These are phyloP conservation scores for Heterotis niloticus DNA, from an alignment of 2,113 vertebrate genomes.

Conservation along the genomic window DNA sequence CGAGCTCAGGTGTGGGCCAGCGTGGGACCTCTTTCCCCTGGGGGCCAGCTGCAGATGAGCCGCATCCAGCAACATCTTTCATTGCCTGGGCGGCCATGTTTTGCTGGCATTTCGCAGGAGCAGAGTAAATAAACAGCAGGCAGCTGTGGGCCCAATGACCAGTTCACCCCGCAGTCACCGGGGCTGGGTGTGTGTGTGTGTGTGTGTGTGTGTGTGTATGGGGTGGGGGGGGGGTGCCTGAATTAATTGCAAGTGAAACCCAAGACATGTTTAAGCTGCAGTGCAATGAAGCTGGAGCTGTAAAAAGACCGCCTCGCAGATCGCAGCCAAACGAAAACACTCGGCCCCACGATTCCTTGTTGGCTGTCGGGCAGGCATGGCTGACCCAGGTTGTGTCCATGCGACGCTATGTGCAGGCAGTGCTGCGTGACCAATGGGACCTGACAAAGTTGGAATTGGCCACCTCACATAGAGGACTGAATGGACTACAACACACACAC, in stretches of 20 bases:
- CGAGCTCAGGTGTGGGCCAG: conserved; percentile 9
- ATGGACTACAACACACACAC: not conserved
- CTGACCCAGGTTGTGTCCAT: not conserved
- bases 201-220: too few species aligned
- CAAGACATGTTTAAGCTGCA: conserved; percentile 46
- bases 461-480: not conserved
- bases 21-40: not conserved
- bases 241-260: conserved; percentile 61
- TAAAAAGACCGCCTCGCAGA: conserved; percentile 30
- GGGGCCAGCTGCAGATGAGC: conserved; percentile 32
- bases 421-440: not conserved
- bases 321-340: conserved; percentile 44
- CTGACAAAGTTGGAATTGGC: not conserved
- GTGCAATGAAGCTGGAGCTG: conserved; percentile 49
- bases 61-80: conserved; percentile 45
- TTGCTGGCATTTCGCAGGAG: conserved; percentile 52
- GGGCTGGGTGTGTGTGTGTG: not conserved
- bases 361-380: conserved; percentile 4
- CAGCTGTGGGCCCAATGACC: conserved; percentile 45
- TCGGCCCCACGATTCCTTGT: conserved; percentile 10
- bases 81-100: conserved; percentile 38
- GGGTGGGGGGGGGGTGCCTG: conserved; percentile 11
- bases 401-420: not conserved
- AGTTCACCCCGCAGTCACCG: conserved; percentile 34
- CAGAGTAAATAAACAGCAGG: conserved; percentile 56